phyloP scores from a whole-genome alignment of 2,888 invertebrate genomes.

The Limnephilus rhombicus region DNA sequence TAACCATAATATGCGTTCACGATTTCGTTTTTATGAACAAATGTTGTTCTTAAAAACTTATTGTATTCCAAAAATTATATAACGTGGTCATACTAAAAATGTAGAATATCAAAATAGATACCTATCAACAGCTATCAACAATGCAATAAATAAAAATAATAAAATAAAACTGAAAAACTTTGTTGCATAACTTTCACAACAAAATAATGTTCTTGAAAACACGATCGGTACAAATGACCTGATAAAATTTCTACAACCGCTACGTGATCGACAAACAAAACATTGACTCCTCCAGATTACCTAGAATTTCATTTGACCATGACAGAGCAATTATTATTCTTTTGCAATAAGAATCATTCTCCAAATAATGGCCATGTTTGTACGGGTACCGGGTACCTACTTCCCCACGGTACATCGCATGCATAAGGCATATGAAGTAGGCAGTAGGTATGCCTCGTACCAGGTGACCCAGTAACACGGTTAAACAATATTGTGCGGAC shows the following conservation, averaged over 20 bases:
- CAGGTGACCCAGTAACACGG: background rate
- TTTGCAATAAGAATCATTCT: background rate
- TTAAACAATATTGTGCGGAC: background rate
- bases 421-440: background rate
- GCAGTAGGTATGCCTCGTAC: background rate
- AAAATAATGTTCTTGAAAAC: background rate
- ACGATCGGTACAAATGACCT: background rate
- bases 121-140: too few relatives aligned
- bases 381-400: background rate
- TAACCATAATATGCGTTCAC: too few relatives aligned
- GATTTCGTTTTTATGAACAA: too few relatives aligned
- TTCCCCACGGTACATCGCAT: background rate
- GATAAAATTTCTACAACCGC: background rate
- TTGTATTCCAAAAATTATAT: too few relatives aligned
- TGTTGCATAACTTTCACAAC: background rate
- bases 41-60: too few relatives aligned
- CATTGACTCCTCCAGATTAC: background rate
- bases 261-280: background rate
- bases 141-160: too few relatives aligned
- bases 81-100: too few relatives aligned
- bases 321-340: background rate
- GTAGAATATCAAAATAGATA: too few relatives aligned
- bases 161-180: background rate
- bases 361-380: constrained; percentile 1
- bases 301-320: background rate